These are phyloP conservation scores for Myotis findleyi DNA, from an alignment of 2,797 vertebrate species.

Conservation along the genomic window DNA sequence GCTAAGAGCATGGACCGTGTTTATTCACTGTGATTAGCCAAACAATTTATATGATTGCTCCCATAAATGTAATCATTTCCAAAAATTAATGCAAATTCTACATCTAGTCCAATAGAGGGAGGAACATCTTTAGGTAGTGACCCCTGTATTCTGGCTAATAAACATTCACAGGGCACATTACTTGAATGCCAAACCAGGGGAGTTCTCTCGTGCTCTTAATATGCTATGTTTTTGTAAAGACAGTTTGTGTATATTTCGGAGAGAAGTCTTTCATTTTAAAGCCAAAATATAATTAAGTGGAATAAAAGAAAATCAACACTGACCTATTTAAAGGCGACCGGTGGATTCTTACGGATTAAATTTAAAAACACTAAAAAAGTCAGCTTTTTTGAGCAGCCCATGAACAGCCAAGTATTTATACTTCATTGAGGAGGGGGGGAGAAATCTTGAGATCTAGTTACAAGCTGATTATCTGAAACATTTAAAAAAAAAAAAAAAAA, in stretches of 20 bases:
- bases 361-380: conserved; percentile 26
- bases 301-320: conserved; percentile 1
- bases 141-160: not conserved
- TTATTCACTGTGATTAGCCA: conserved; percentile 39
- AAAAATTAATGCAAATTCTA: conserved; percentile 44
- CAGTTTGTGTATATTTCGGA: not conserved
- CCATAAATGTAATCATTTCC: conserved; percentile 42
- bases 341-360: conserved; percentile 47
- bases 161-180: not conserved
- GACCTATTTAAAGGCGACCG: not conserved
- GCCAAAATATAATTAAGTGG: not conserved
- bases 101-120: not conserved
- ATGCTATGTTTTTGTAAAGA: not conserved
- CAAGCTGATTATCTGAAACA: conserved; percentile 75
- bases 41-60: conserved; percentile 57
- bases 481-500: not conserved
- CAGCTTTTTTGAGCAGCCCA: conserved; percentile 46
- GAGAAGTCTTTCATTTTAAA: conserved; percentile 16
- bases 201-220: not conserved
- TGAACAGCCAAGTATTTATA: not conserved
- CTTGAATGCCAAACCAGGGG: conserved; percentile 16
- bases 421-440: conserved; percentile 14
- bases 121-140: not conserved
- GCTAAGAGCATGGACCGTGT: conserved; percentile 66
- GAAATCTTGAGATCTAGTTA: conserved; percentile 77